These are phyloP conservation scores for Microdon myrmicae DNA, from an alignment of 2,888 invertebrate species.

Conservation along the genomic window DNA sequence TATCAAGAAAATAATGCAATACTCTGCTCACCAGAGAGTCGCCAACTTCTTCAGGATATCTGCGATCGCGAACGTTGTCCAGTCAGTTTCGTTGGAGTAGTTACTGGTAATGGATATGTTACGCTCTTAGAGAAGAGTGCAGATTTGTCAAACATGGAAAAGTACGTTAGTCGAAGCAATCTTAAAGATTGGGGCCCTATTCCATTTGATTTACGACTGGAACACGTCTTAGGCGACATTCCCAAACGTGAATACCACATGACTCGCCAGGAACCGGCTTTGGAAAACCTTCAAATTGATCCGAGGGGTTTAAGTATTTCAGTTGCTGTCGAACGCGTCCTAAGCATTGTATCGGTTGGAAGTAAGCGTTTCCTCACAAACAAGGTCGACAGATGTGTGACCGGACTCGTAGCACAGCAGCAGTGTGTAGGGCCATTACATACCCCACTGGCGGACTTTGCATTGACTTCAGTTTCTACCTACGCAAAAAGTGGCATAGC, in stretches of 20 bases:
- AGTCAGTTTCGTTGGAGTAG: slow-evolving; percentile 90
- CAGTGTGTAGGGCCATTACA: slow-evolving; percentile 98
- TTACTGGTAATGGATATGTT: slow-evolving; percentile 86
- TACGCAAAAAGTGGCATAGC: slow-evolving; percentile 87
- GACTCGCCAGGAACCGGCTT: slow-evolving; percentile 56
- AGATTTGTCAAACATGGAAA: slow-evolving; percentile 68
- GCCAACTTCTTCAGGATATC: slow-evolving; percentile 75
- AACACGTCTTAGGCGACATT: slow-evolving; percentile 87
- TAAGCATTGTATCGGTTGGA: slow-evolving; percentile 89
- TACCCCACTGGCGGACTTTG: slow-evolving; percentile 94
- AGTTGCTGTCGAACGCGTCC: slow-evolving; percentile 72
- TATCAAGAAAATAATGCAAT: slow-evolving; percentile 97
- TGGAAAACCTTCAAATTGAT: slow-evolving; percentile 65
- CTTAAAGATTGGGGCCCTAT: slow-evolving; percentile 68
- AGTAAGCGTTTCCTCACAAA: slow-evolving; percentile 96
- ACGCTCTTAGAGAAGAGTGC: slow-evolving; percentile 73
- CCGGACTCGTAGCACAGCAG: slow-evolving; percentile 95
- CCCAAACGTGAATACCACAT: slow-evolving; percentile 76
- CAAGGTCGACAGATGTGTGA: slow-evolving; percentile 95
- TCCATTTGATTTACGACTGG: slow-evolving; percentile 89
- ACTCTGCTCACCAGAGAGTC: slow-evolving; percentile 77
- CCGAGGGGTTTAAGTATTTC: slow-evolving; percentile 59
- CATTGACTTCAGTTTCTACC: slow-evolving; percentile 87
- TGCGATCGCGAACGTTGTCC: slow-evolving; percentile 91
- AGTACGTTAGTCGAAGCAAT: slow-evolving; percentile 62